Evolutionary conservation across 2,113 vertebrate genomes (phyloP).

Genomic region (Gorilla gorilla): DNA sequence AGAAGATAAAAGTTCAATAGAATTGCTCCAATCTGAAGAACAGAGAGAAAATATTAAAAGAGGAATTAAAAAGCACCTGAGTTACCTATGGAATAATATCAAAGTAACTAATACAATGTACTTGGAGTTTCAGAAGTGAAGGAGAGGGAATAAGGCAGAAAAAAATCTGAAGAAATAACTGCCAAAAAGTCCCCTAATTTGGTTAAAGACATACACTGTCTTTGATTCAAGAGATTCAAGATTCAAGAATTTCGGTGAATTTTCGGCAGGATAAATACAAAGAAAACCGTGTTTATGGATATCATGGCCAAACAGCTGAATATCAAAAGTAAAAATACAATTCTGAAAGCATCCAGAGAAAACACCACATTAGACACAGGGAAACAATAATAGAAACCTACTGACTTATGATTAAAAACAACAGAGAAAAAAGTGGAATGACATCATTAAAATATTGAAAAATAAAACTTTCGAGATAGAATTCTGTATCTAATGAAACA

Average conservation of each 20-base stretch:
- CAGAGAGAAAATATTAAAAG: conserved; percentile 23
- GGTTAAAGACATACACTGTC: neutral
- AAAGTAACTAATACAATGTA: neutral
- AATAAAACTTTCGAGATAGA: neutral
- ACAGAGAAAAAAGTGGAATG: neutral
- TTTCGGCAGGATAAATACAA: neutral
- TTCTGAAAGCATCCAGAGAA: neutral
- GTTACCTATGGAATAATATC: neutral
- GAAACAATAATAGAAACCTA: neutral
- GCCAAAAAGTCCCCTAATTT: neutral
- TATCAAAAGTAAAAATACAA: neutral
- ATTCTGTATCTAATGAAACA: neutral
- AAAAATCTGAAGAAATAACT: neutral
- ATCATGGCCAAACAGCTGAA: neutral
- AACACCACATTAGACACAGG: neutral
- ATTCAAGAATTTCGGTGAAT: neutral
- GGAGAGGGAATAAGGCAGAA: neutral
- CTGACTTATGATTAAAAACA: neutral
- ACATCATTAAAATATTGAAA: neutral
- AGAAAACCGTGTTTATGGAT: neutral
- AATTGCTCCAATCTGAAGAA: neutral
- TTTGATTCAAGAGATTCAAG: neutral
- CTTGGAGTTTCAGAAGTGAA: neutral
- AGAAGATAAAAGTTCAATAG: neutral
- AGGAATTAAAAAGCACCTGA: neutral